Evolutionary conservation across 2,113 vertebrate species (phyloP).

Genomic region (Climacteris rufus): DNA sequence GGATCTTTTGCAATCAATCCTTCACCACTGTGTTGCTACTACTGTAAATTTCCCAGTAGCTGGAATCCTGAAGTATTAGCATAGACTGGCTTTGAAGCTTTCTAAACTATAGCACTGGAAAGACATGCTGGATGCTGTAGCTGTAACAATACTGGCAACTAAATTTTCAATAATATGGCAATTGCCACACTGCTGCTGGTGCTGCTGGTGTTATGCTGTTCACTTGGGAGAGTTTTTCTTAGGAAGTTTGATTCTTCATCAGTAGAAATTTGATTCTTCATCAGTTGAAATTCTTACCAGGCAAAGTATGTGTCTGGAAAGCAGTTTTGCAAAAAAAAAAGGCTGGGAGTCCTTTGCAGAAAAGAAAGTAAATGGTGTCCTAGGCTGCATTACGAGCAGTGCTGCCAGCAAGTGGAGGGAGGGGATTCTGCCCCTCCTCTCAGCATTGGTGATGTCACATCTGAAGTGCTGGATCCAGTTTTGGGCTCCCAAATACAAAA

Average conservation of each 20-base stretch:
- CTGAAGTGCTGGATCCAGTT: neutral
- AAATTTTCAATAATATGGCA: neutral
- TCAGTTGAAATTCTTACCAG: neutral
- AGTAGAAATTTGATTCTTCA: neutral
- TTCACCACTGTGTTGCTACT: neutral
- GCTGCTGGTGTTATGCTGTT: neutral
- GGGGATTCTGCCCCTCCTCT: neutral
- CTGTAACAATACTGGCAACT: too few species aligned
- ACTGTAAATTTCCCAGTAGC: neutral
- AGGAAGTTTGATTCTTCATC: neutral
- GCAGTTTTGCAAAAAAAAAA: neutral
- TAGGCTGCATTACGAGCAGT: neutral
- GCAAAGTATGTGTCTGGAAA: neutral
- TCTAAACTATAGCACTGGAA: rapidly evolving
- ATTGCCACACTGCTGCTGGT: too few species aligned
- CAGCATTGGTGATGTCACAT: rapidly evolving
- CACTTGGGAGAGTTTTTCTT: neutral
- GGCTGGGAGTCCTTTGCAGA: neutral
- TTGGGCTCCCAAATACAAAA: neutral
- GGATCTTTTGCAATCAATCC: neutral
- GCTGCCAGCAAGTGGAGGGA: neutral
- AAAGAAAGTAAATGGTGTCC: neutral
- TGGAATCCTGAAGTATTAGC: neutral
- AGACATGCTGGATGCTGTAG: neutral
- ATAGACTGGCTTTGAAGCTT: neutral